A percentile compares a stretch with the other conserved stretches of the same genome.
Evolutionary conservation across 2,113 vertebrate genomes (phyloP).

Genomic region (Propithecus coquereli): DNA sequence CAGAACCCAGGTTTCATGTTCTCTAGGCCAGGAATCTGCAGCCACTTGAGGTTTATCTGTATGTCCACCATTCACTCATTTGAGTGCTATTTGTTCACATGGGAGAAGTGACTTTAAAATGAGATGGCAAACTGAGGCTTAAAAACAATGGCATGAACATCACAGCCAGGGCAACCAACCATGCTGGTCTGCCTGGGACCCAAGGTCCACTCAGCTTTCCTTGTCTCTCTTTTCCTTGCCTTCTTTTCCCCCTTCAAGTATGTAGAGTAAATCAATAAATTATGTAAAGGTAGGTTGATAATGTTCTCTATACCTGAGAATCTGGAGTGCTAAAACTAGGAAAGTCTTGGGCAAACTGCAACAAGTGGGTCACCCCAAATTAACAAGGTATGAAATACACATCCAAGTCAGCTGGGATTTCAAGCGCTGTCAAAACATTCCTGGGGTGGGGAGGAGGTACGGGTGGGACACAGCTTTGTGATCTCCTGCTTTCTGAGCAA

Average conservation of each 20-base stretch:
- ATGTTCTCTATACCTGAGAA: background rate
- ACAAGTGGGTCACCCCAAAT: background rate
- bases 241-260: background rate
- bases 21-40: background rate
- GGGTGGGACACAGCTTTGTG: background rate
- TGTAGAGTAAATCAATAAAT: conserved; percentile 60
- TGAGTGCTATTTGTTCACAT: background rate
- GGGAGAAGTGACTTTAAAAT: background rate
- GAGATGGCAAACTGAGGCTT: background rate
- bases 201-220: background rate
- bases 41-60: background rate
- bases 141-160: background rate
- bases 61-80: background rate
- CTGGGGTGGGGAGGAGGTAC: background rate
- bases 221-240: background rate
- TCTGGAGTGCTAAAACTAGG: background rate
- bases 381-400: background rate
- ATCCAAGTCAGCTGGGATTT: background rate
- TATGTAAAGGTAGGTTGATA: conserved; percentile 49
- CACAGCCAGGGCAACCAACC: background rate
- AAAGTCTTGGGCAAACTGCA: background rate
- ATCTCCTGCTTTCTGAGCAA: background rate
- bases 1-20: background rate
- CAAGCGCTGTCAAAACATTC: background rate
- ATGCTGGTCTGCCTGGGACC: background rate